Percentiles rank a stretch among this genome's conserved stretches.
Evolutionary conservation across 2,797 vertebrate genomes (phyloP).

Genomic region (Loris lydekkerianus): DNA sequence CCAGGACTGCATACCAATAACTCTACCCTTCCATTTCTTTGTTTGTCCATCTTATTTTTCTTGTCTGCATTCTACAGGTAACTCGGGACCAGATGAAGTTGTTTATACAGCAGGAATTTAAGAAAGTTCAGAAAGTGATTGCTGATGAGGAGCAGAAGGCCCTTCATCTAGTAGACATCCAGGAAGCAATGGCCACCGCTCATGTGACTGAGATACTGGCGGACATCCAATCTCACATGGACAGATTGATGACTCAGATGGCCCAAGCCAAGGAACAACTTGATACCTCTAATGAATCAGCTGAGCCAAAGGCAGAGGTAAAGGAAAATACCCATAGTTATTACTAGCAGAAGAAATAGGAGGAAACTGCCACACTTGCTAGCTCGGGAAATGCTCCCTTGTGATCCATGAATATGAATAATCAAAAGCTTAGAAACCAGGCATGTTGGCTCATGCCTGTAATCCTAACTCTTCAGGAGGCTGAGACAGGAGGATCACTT

Average conservation of each 20-base stretch:
- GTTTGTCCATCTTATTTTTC: neutral
- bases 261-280: conserved; percentile 92
- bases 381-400: neutral
- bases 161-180: conserved; percentile 92
- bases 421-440: neutral
- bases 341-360: neutral
- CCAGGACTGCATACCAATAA: neutral
- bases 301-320: conserved; percentile 86
- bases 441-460: too few relatives aligned
- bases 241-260: conserved; percentile 94
- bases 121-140: conserved; percentile 91
- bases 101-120: conserved; percentile 92
- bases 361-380: neutral
- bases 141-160: conserved; percentile 91
- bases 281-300: conserved; percentile 90
- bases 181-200: conserved; percentile 92
- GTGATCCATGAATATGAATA: conserved; percentile 2
- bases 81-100: conserved; percentile 90
- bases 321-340: conserved; percentile 52
- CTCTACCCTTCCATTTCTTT: neutral
- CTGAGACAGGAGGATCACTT: too few relatives aligned
- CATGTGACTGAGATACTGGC: conserved; percentile 92
- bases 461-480: too few relatives aligned
- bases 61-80: conserved; percentile 86
- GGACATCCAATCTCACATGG: conserved; percentile 90